phyloP scores from a whole-genome alignment of 2,888 invertebrate genomes.

The Aphodius granarius region DNA sequence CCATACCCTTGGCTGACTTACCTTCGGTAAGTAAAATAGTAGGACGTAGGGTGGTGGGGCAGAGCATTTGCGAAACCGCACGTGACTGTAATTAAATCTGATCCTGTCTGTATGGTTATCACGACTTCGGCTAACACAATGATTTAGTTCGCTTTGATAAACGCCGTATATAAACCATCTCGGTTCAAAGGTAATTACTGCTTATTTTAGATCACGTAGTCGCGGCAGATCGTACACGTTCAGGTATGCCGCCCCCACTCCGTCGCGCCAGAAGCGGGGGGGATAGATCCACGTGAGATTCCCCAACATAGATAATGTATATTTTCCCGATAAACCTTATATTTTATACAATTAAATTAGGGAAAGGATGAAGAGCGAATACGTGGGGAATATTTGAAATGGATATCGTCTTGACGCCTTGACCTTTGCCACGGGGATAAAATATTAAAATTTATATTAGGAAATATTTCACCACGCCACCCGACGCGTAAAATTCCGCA shows the following conservation, averaged over 20 bases:
- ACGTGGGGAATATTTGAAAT: constrained; percentile 1
- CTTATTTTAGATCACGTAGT: constrained; percentile 28
- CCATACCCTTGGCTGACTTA: background rate
- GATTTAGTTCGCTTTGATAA: constrained; percentile 52
- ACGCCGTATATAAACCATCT: constrained; percentile 50
- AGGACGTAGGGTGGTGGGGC: background rate
- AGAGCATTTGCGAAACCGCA: constrained; percentile 36
- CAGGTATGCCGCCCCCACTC: background rate
- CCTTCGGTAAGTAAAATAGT: background rate
- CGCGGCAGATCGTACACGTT: background rate
- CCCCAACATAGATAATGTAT: background rate
- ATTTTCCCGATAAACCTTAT: too few species aligned
- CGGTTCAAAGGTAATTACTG: constrained; percentile 28
- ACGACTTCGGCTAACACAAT: constrained; percentile 49
- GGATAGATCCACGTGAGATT: background rate
- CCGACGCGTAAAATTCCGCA: background rate
- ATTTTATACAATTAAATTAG: too few species aligned
- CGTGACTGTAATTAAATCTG: constrained; percentile 53
- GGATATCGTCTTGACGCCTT: background rate
- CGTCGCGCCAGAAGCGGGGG: background rate
- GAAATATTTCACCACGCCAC: background rate
- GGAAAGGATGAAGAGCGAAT: too few species aligned
- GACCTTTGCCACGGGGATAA: background rate
- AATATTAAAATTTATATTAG: constrained; percentile 8
- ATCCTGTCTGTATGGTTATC: constrained; percentile 51